Base-by-base conservation (phyloP, 1,140 invertebrate species). In the Marisa cornuarietis region DNA sequence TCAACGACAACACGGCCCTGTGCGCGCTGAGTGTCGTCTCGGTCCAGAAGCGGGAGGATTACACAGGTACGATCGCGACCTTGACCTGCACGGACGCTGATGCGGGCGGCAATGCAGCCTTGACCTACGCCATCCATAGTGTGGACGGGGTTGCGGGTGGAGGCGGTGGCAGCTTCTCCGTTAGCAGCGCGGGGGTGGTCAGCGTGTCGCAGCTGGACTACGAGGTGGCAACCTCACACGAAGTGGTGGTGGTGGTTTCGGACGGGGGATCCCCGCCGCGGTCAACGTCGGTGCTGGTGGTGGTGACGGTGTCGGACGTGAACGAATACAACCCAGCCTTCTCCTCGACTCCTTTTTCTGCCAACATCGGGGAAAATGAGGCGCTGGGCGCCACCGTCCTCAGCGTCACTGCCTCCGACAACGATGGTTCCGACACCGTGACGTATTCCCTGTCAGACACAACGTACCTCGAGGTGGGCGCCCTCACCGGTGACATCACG, bases 281-380 rank as follows among this genome's bases (percentile, higher is more conserved):
- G 49, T 65, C 76, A 0, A 83, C 85, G 20, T 79, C 84, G 14
- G 82, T 82, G 11, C 83, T 75, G 13, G 63, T 88, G 6, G 84
- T 63, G 31, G 58, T 88, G 11, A 63, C 65, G 16, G 81, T 88
- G 18, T 81, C 69, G 52, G 85, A 88, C 74, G 79, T 87, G 6
- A 88, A 88, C 71, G 87, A 88, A 49, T 81, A 82, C 77, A 68
- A 75, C n/a, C 87, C 87, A 13, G 31, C 74, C 0, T 84, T 86
- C 68, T 66, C 79, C 20, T 79, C 78, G 62, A 73, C 83, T 3
- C 72, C 82, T 9, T 85, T 83, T 66, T 69, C 77, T 16, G 81
- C 80, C 20, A 83, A 76, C 20, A 76, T 87, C 0, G 69, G 73
- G 3, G 85, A 86, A 78, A 66, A 49, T 14, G 79, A 79, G 63